These are phyloP conservation scores for Heterodera schachtii DNA, from an alignment of 1,140 invertebrate genomes.

Conservation along the genomic window DNA sequence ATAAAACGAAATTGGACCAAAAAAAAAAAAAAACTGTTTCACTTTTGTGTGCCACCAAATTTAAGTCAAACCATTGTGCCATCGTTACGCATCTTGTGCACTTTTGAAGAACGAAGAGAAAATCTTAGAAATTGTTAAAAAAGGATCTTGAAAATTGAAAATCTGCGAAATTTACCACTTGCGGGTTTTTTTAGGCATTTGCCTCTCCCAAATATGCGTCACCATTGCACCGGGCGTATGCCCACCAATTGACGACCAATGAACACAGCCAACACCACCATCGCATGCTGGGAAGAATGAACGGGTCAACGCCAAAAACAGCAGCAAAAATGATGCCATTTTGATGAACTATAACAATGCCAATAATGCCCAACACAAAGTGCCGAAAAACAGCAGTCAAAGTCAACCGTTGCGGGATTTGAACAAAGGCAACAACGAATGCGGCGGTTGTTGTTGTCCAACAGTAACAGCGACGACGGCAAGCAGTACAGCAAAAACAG, in stretches of 20 bases:
- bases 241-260: background rate
- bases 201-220: slow-evolving; percentile 5
- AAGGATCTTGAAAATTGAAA: too few relatives aligned
- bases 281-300: background rate
- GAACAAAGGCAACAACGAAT: background rate
- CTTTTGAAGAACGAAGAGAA: too few relatives aligned
- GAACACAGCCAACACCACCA: background rate
- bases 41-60: too few relatives aligned
- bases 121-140: too few relatives aligned
- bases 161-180: background rate
- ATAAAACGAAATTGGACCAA: too few relatives aligned
- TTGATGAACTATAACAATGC: background rate
- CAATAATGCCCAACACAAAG: background rate
- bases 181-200: background rate
- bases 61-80: too few relatives aligned
- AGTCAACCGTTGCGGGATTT: too few relatives aligned
- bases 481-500: background rate
- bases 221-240: slow-evolving; percentile 7
- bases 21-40: too few relatives aligned
- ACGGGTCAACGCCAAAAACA: background rate
- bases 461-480: background rate
- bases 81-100: too few relatives aligned
- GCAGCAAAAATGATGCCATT: background rate
- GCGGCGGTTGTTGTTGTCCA: background rate
- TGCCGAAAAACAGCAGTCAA: too few relatives aligned